Percentiles rank a stretch among this genome's conserved stretches.
These are phyloP conservation scores for Cygnus olor DNA, from an alignment of 2,797 vertebrate genomes.

Conservation along the genomic window DNA sequence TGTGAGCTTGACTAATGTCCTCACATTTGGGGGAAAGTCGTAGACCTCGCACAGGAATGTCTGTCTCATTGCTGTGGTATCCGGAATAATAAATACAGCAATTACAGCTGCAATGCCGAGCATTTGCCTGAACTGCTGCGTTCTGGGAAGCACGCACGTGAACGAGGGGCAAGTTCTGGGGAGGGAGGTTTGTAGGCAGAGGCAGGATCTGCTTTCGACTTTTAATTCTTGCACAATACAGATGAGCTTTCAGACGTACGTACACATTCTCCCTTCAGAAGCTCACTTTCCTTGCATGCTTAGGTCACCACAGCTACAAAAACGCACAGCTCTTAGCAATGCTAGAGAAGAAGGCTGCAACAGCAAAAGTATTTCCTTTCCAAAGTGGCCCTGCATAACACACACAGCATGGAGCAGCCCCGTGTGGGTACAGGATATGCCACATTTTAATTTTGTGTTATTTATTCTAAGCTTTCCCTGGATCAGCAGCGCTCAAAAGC, in stretches of 20 bases:
- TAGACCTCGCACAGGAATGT: constrained; percentile 38
- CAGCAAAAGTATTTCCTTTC: not conserved
- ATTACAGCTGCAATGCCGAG: not conserved
- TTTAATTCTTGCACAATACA: not conserved
- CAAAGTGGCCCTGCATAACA: fast-evolving
- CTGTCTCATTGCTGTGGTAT: constrained; percentile 54
- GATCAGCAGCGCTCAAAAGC: not conserved
- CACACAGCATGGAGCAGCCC: not conserved
- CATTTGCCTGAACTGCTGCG: not conserved
- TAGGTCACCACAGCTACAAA: not conserved
- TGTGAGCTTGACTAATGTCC: constrained; percentile 21
- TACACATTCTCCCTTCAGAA: not conserved
- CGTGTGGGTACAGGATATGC: not conserved
- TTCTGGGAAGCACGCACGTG: not conserved
- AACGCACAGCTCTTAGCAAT: not conserved
- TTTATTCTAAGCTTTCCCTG: not conserved
- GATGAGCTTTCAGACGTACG: not conserved
- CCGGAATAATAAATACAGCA: constrained; percentile 31
- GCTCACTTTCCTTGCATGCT: not conserved
- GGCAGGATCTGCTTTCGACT: not conserved
- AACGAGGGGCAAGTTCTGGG: not conserved
- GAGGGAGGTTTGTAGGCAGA: not conserved
- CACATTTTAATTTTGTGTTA: not conserved
- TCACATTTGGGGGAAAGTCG: constrained; percentile 43
- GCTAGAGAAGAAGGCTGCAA: not conserved